Percentiles rank a stretch among this genome's conserved stretches.
phyloP scores from a whole-genome alignment of 2,113 vertebrate genomes.

The Crotalus tigris region DNA sequence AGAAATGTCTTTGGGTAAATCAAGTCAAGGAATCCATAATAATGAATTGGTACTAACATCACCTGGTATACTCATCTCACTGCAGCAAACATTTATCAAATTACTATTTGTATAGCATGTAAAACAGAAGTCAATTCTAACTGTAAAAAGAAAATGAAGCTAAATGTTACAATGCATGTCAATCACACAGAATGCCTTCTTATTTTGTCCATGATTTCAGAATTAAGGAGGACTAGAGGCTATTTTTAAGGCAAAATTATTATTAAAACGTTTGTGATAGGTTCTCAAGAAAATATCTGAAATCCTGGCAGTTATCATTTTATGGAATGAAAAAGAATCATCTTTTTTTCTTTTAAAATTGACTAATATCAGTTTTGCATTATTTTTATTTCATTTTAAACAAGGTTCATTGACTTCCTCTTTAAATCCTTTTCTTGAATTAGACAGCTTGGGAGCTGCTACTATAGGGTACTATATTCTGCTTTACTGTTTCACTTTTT shows the following conservation, averaged over 20 bases:
- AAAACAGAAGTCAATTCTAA: neutral
- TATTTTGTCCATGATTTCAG: neutral
- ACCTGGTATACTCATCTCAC: neutral
- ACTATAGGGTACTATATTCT: conserved; percentile 1
- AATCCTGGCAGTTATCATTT: neutral
- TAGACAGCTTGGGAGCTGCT: conserved; percentile 21
- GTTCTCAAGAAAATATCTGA: neutral
- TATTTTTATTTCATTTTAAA: neutral
- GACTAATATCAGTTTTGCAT: neutral
- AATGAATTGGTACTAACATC: neutral
- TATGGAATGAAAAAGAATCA: neutral
- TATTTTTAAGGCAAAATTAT: neutral
- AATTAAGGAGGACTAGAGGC: neutral
- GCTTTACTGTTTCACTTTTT: conserved; percentile 30
- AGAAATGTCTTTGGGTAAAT: neutral
- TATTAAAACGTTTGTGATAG: neutral
- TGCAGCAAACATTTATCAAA: neutral
- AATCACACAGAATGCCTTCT: neutral
- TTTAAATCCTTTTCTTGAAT: conserved; percentile 1
- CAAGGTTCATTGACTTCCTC: neutral
- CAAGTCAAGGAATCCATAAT: neutral
- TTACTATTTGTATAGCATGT: neutral
- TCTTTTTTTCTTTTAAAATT: conserved; percentile 19
- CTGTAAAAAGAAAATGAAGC: neutral
- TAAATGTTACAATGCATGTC: neutral